phyloP scores from a whole-genome alignment of 2,113 vertebrate species.

The Bufo bufo region DNA sequence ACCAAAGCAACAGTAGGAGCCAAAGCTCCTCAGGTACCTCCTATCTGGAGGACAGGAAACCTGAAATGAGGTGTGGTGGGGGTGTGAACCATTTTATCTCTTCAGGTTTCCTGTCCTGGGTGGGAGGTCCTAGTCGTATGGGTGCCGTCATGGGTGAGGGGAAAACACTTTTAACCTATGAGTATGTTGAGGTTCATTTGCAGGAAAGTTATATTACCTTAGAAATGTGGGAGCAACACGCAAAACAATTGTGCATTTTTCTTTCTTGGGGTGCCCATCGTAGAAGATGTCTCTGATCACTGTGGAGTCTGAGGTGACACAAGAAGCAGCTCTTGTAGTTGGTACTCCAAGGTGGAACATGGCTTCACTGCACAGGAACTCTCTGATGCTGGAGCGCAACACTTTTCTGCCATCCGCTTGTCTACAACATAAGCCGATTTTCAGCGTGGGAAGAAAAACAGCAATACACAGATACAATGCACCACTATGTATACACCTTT shows the following conservation, averaged over 20 bases:
- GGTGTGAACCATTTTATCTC: no score
- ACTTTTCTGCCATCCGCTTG: conserved; percentile 94
- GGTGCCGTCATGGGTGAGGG: no score
- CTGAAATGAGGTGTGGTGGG: no score
- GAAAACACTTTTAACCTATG: no score
- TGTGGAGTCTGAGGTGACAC: conserved; percentile 84
- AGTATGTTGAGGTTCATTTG: no score
- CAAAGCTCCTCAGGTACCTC: no score
- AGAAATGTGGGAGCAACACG: conserved; percentile 92
- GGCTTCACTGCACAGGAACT: conserved; percentile 96
- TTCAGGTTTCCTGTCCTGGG: no score
- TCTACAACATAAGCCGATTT: conserved; percentile 66
- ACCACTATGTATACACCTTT: neutral
- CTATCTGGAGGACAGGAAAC: no score
- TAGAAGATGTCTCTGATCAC: conserved; percentile 88
- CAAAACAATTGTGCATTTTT: conserved; percentile 88
- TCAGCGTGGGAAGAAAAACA: neutral
- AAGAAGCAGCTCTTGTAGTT: conserved; percentile 87
- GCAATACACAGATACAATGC: neutral
- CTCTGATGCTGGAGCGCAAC: conserved; percentile 90
- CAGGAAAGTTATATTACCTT: conserved; percentile 73
- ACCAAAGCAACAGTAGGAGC: no score
- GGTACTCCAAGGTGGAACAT: conserved; percentile 91
- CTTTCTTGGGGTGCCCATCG: conserved; percentile 81
- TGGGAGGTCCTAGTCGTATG: no score